Evolutionary conservation across 2,888 invertebrate species (phyloP).

Genomic region (Didymodactylos carnosus): DNA sequence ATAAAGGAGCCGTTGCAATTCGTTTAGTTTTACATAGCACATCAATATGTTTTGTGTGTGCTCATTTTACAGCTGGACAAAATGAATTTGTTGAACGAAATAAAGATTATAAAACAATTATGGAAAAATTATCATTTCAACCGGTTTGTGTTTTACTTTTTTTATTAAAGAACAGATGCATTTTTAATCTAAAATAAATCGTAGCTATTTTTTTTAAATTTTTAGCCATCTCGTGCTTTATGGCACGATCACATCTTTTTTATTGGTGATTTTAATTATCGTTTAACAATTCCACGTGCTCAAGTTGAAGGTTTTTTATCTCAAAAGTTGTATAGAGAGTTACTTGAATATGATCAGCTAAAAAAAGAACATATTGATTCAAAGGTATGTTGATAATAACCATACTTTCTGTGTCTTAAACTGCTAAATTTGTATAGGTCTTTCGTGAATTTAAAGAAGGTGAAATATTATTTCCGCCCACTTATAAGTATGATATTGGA

Average conservation of each 20-base stretch:
- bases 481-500: conserved; percentile 94
- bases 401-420: no score
- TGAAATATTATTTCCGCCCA: conserved; percentile 70
- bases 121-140: conserved; percentile 44
- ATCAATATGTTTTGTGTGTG: conserved; percentile 88
- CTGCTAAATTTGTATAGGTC: conserved; percentile 37
- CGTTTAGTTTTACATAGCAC: conserved; percentile 73
- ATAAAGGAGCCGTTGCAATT: conserved; percentile 75
- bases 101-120: conserved; percentile 85
- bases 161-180: no score
- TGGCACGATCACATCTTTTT: conserved; percentile 88
- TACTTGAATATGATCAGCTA: conserved; percentile 70
- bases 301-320: conserved; percentile 65
- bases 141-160: no score
- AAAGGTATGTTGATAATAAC: conserved; percentile 70
- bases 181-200: neutral
- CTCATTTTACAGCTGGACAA: conserved; percentile 96
- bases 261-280: conserved; percentile 98
- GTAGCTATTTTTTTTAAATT: neutral
- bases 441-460: conserved; percentile 85
- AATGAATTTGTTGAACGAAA: conserved; percentile 81
- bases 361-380: conserved; percentile 37
- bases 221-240: neutral
- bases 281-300: conserved; percentile 81
- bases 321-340: conserved; percentile 50